Base-by-base conservation (phyloP, 2,888 invertebrate genomes). In the Ganaspis brasiliensis region DNA sequence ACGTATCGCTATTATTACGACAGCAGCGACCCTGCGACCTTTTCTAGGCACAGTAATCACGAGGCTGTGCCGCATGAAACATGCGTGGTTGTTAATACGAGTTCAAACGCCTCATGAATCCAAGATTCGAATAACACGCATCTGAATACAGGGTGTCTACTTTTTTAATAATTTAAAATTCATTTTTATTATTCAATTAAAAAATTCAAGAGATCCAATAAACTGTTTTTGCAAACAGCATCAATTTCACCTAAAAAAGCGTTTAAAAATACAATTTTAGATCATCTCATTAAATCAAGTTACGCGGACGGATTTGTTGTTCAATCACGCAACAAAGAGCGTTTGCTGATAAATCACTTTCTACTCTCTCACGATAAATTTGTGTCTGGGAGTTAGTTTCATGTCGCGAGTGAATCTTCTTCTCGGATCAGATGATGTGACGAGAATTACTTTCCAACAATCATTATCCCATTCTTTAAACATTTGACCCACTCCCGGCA, bases 1-100 rank as follows among this genome's bases (percentile, higher is more conserved):
- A 61, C 21, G 40, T 40, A 21, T 63, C 40, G 40, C 63, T 63
- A 63, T 63, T 63, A 63, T 63, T 63, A 63, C 63, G 63, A 63
- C 40, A 40, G 40, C 21, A 8, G 21, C 24, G 63, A 63, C 63
- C 40, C 40, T 21, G 21, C n/a, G 63, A 63, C 63, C 63, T 63
- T 63, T 63, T 40, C 37, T 40, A 19, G 40, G 37, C 6, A 37
- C 63, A 63, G 63, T 40, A 40, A 37, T 40, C 40, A 14, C 37
- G 63, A 35, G 37, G 16, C 19, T 61, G 9, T 1, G 19, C 1
- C 4, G 16, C 16, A 61, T 61, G 19, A 61, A 61, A 61, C 12
- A 4, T 63, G 40, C 40, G 40, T 21, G 37, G 37, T 37, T 49
- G 49, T 16, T 4, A 45, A 49, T 40, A 16, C 14, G 26, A 57